Evolutionary conservation across 2,797 vertebrate genomes (phyloP).

Genomic region (Phrynocephalus forsythii): DNA sequence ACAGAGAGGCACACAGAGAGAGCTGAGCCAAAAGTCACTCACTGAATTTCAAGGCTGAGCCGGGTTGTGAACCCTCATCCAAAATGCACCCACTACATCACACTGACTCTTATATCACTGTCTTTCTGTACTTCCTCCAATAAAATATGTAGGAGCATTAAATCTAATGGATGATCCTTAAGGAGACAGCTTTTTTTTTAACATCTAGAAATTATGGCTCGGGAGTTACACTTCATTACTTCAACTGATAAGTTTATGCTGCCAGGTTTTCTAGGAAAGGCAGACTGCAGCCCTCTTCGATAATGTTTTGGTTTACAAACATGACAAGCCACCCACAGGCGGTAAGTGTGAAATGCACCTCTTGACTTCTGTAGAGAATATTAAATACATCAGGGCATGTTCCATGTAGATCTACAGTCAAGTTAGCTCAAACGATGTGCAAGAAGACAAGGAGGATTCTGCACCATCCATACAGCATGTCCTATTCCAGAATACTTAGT

Average conservation of each 20-base stretch:
- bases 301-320: not conserved
- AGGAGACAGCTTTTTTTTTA: not conserved
- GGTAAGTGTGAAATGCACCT: not conserved
- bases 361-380: not conserved
- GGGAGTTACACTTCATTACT: not conserved
- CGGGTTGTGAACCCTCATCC: not conserved
- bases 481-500: not conserved
- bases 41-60: not conserved
- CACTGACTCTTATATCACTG: not conserved
- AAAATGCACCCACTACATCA: not conserved
- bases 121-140: not conserved
- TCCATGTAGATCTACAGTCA: not conserved
- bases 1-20: no score
- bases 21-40: not conserved
- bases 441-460: not conserved
- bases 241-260: not conserved
- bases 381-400: not conserved
- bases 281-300: not conserved
- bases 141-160: not conserved
- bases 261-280: not conserved
- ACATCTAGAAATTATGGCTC: not conserved
- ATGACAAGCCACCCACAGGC: not conserved
- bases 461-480: not conserved
- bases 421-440: not conserved
- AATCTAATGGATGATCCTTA: not conserved